Evolutionary conservation across 2,888 invertebrate species (phyloP).

Genomic region (Pandemis corylana): DNA sequence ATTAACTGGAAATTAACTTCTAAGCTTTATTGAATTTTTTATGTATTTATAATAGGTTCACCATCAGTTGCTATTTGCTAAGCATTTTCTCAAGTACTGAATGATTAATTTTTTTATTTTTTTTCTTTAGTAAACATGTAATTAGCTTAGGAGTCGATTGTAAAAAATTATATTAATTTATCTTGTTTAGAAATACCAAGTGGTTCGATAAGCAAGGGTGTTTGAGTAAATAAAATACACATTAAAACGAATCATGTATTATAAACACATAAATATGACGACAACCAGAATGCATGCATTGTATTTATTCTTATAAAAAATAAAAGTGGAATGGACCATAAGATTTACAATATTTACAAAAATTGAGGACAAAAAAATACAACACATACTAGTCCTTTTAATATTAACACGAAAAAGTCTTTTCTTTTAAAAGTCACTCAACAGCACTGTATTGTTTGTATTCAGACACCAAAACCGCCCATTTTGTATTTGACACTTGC

Average conservation of each 20-base stretch:
- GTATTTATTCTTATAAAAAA: constrained; percentile 38
- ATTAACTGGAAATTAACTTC: too few species aligned
- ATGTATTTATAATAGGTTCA: too few species aligned
- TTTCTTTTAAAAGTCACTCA: constrained; percentile 50
- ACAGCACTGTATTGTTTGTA: constrained; percentile 48
- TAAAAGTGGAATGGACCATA: constrained; percentile 39
- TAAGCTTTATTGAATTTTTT: too few species aligned
- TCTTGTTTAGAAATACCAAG: too few species aligned
- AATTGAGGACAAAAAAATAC: constrained; percentile 46
- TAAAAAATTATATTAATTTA: too few species aligned
- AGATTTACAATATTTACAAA: constrained; percentile 56
- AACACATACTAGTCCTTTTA: constrained; percentile 46
- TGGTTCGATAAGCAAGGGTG: not conserved
- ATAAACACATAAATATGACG: constrained; percentile 41
- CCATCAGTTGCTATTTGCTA: too few species aligned
- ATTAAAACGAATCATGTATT: constrained; percentile 38
- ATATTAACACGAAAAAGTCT: constrained; percentile 50
- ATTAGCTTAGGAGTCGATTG: too few species aligned
- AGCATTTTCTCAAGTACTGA: too few species aligned
- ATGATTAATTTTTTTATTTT: too few species aligned
- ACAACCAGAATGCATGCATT: constrained; percentile 41
- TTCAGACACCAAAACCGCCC: constrained; percentile 50
- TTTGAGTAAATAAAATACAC: constrained; percentile 1
- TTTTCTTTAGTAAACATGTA: too few species aligned
- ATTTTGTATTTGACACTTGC: constrained; percentile 43